Evolutionary conservation across 2,797 vertebrate species (phyloP).

Genomic region (Hybognathus amarus): DNA sequence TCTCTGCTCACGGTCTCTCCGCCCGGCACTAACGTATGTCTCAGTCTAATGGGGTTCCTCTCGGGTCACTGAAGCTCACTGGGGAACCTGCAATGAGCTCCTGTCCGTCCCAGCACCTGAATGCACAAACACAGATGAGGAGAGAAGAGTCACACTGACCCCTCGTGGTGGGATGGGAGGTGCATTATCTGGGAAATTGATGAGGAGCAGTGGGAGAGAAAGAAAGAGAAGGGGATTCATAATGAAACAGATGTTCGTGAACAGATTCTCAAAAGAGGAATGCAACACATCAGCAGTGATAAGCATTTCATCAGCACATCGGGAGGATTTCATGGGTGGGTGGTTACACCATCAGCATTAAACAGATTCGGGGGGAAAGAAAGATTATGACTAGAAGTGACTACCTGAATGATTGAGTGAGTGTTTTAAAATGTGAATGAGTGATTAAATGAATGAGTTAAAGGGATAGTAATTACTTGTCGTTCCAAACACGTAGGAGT

Average conservation of each 20-base stretch:
- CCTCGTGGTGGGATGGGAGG: slow-evolving; percentile 59
- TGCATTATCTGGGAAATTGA: slow-evolving; percentile 11
- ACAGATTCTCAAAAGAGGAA: slow-evolving; percentile 27
- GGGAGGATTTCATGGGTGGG: slow-evolving; percentile 26
- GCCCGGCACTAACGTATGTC: slow-evolving; percentile 32
- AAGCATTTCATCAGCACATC: slow-evolving; percentile 42
- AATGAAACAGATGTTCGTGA: slow-evolving; percentile 58
- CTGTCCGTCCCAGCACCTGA: slow-evolving; percentile 35
- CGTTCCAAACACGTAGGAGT: too few species aligned
- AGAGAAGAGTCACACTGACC: slow-evolving; percentile 64
- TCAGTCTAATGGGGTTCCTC: slow-evolving; percentile 49
- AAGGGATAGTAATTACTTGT: background rate
- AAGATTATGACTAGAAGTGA: background rate
- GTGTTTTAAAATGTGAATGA: background rate
- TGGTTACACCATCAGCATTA: slow-evolving; percentile 39
- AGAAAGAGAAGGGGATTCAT: slow-evolving; percentile 58
- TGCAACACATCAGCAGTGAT: slow-evolving; percentile 57
- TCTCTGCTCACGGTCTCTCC: background rate
- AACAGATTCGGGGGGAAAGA: background rate
- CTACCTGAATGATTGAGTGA: background rate
- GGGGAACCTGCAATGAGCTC: slow-evolving; percentile 38
- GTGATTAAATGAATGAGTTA: background rate
- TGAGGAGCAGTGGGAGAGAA: slow-evolving; percentile 12
- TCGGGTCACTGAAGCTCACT: slow-evolving; percentile 38
- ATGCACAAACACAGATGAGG: slow-evolving; percentile 31